These are phyloP conservation scores for Monopterus albus DNA, from an alignment of 2,113 vertebrate species.

Conservation along the genomic window DNA sequence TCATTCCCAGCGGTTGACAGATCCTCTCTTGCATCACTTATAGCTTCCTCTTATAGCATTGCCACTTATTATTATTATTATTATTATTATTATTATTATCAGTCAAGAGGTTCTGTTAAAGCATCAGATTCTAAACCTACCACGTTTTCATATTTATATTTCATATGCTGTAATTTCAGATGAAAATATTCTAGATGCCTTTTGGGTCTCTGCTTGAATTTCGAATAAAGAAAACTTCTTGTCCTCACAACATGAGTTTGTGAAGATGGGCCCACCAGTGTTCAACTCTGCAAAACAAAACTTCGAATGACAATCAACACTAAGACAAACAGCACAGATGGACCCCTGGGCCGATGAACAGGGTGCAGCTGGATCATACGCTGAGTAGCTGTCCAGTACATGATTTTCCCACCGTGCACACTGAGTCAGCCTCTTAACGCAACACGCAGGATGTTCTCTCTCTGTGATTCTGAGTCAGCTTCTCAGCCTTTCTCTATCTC, in stretches of 20 bases:
- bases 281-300: neutral
- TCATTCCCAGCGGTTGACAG: neutral
- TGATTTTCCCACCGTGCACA: constrained; percentile 20
- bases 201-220: neutral
- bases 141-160: too few relatives aligned
- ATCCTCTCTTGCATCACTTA: neutral
- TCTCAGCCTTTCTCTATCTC: neutral
- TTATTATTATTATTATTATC: too few relatives aligned
- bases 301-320: neutral
- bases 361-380: constrained; percentile 21
- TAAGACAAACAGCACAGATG: too few relatives aligned
- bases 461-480: constrained; percentile 39
- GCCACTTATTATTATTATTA: too few relatives aligned
- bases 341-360: neutral
- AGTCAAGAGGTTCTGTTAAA: too few relatives aligned
- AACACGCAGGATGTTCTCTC: constrained; percentile 46
- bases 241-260: neutral
- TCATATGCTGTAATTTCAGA: too few relatives aligned
- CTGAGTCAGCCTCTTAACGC: constrained; percentile 61
- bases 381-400: constrained; percentile 42
- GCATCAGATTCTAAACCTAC: too few relatives aligned
- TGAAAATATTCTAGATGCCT: too few relatives aligned
- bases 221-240: neutral
- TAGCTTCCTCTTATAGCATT: too few relatives aligned
- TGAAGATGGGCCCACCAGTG: neutral